Base-by-base conservation (phyloP, 2,113 vertebrate genomes). In the Gymnocephalus cernua region DNA sequence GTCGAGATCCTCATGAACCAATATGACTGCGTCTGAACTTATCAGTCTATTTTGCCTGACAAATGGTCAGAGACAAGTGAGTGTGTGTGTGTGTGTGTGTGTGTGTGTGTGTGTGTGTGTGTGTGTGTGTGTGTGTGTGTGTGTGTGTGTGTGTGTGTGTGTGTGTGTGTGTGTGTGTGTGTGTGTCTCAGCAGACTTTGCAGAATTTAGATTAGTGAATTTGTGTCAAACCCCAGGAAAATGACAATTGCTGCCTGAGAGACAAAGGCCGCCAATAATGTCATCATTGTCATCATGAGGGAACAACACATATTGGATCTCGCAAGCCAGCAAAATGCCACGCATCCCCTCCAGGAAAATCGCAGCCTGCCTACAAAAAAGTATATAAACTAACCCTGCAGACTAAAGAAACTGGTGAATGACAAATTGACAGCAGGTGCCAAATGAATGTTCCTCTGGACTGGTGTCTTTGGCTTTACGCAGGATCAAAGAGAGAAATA, bases 41-140 rank as follows among this genome's bases (percentile, higher is more conserved):
- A 79, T 89, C 77, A 79, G 69, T 5, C 19, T 76, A 65, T 84
- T 74, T 47, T 19, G 27, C 29, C 9, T 38, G 38, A 38, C 38
- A 38, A 38, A 38, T 9, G 38, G 38, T 38, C 38, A 38, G 38
- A 38, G 38, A 38, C 9, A 32, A 32, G 5, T 6, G 32, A 1
- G 6, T 32, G 35, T 35, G 7, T 35, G 7, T 35, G 29, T 29
- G 29, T 29, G 29, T 29, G 29, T 29, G 29, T 29, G 29, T 29
- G 29, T 29, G 29, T 29, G 32, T 32, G 32, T 32, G 32, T 32
- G 32, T 32, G 32, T 32, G 32, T 32, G 32, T 32, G 32, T 32
- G 3, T 32, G 32, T 32, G 32, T 32, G 32, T 4, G 32, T 32
- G 32, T 4, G 32, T 32, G 32, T 32, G 32, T 32, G 35, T 38